A percentile compares a stretch with the other conserved stretches of the same genome.
phyloP scores from a whole-genome alignment of 2,888 invertebrate genomes.

The Thereva nobilitata region DNA sequence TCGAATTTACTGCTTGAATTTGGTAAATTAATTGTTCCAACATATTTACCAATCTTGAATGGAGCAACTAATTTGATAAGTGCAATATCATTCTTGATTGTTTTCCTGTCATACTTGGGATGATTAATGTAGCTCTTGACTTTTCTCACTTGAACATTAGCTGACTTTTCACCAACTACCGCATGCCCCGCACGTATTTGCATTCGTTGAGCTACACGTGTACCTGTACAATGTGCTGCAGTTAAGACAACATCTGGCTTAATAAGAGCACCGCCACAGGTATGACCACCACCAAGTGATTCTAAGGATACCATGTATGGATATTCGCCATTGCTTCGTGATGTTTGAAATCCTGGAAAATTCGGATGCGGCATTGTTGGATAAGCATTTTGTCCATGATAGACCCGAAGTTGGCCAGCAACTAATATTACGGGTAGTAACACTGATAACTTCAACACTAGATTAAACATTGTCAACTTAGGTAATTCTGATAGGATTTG shows the following conservation, averaged over 20 bases:
- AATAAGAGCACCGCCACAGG: not conserved
- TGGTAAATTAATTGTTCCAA: not conserved
- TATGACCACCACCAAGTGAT: not conserved
- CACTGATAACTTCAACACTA: no score
- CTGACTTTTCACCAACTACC: not conserved
- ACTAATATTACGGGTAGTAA: no score
- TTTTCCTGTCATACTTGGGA: not conserved
- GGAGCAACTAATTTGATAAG: not conserved
- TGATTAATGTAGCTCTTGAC: not conserved
- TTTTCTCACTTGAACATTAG: not conserved
- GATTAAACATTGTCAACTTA: no score
- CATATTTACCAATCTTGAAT: not conserved
- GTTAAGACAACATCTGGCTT: slow-evolving; percentile 3
- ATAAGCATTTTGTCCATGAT: no score
- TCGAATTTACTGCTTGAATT: not conserved
- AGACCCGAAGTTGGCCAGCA: no score
- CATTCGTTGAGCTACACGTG: not conserved
- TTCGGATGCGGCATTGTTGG: no score
- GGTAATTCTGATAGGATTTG: no score
- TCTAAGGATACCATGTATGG: not conserved
- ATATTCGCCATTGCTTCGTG: not conserved
- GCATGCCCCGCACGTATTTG: not conserved
- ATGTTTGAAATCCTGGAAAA: not conserved
- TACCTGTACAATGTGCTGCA: not conserved
- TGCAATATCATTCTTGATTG: not conserved